Evolutionary conservation across 2,797 vertebrate genomes (phyloP), one percentile per base, ranked within the genome.

Genomic region (Corythornis leucogaster): DNA sequence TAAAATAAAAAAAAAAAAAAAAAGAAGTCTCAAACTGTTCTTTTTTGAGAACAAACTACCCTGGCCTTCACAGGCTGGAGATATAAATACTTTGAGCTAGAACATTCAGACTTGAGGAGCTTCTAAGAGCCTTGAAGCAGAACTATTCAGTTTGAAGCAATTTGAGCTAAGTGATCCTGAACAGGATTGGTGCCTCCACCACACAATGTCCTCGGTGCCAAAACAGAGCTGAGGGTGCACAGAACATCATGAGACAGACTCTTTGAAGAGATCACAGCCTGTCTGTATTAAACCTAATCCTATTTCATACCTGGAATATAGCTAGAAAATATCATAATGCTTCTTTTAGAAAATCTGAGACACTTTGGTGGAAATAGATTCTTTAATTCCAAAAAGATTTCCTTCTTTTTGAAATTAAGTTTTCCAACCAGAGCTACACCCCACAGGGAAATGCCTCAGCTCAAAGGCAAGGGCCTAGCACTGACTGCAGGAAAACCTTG

Each of bases 71-170:
- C 35, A 66, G 63, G 31, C 62, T 90, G 45, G 17, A 59, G 31
- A 77, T 90, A 89, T 73, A 48, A 66, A 83, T 92, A 90, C 16
- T 73, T 68, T 20, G 8, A 93, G 73, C 46, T 69, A 66, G 62
- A 80, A 82, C 30, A 75, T 77, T 78, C 51, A 82, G 66, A 45
- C 22, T 76, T 53, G 16, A 93, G 58, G 40, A 89, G 64, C 68
- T 95, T 82, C 46, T 46, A 88, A 90, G 87, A 94, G 73, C 69
- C 81, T 85, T 85, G 85, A 94, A 92, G 74, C 64, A 89, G 77
- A 88, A 79, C 80, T 74, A 68, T 58, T 86, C 64, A 11, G 30
- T 92, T 69, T 63, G 78, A 45, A 88, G 81, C 58, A 85, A 73
- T 61, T 50, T 75, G 43, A 90, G 62, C 54, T 69, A 81, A 93